A percentile compares a stretch with the other conserved stretches of the same genome.
phyloP scores from a whole-genome alignment of 2,113 vertebrate species.

The Chamaea fasciata region DNA sequence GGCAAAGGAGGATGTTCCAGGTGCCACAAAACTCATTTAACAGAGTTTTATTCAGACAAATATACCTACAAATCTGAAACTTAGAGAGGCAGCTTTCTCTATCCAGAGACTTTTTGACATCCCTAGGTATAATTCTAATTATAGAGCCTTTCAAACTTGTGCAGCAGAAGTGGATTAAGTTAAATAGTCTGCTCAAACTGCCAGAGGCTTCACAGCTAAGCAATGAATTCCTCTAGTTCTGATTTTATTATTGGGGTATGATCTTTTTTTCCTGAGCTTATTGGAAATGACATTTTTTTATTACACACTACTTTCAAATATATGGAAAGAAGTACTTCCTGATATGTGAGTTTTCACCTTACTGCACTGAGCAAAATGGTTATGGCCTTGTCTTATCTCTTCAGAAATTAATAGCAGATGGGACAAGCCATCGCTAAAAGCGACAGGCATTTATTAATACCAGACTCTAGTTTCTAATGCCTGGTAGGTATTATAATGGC shows the following conservation, averaged over 20 bases:
- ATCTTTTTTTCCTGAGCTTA: not conserved
- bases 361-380: slow-evolving; percentile 26
- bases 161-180: slow-evolving; percentile 46
- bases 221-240: slow-evolving; percentile 20
- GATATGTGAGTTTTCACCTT: not conserved
- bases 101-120: slow-evolving; percentile 1
- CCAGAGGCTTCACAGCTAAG: slow-evolving; percentile 25
- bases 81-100: not conserved
- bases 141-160: slow-evolving; percentile 30
- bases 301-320: slow-evolving; percentile 7
- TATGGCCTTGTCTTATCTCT: slow-evolving; percentile 29
- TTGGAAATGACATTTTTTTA: slow-evolving; percentile 55
- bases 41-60: not conserved
- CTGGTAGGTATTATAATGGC: not conserved
- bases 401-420: slow-evolving; percentile 54
- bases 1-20: not conserved
- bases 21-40: not conserved
- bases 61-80: not conserved
- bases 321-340: not conserved
- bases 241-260: slow-evolving; percentile 37
- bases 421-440: slow-evolving; percentile 14
- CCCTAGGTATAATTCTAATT: slow-evolving; percentile 36
- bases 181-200: slow-evolving; percentile 52
- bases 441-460: slow-evolving; percentile 35
- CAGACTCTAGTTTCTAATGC: not conserved